Conservation (phyloP, 2,113 vertebrate genomes). For the Sakesphorus luctuosus region DNA sequence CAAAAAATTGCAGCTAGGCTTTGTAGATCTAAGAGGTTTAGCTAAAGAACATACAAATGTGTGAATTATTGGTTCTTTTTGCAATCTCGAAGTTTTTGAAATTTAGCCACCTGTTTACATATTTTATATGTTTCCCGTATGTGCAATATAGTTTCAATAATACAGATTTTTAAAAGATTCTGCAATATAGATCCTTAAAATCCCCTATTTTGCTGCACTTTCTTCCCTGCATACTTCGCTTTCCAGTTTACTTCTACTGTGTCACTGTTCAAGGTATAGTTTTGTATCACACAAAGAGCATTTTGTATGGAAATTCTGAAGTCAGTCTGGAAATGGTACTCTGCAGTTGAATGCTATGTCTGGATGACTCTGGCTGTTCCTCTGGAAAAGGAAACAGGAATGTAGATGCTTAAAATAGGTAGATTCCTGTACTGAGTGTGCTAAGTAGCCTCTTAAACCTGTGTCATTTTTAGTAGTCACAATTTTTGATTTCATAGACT, state of each 20-base stretch:
- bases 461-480: slow-evolving; percentile 1
- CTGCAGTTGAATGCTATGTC: background rate
- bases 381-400: slow-evolving; percentile 8
- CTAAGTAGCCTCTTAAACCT: background rate
- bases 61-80: background rate
- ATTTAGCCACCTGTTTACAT: background rate
- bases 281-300: background rate
- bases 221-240: background rate
- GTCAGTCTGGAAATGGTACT: background rate
- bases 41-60: background rate
- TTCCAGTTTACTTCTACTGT: background rate
- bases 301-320: background rate
- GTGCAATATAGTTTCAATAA: background rate
- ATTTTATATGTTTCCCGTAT: background rate
- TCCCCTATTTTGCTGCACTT: background rate
- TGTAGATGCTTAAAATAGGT: background rate
- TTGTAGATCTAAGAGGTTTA: background rate
- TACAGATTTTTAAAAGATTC: background rate
- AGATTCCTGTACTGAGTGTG: background rate
- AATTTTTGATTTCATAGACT: background rate
- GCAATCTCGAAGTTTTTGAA: background rate
- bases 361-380: background rate
- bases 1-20: background rate
- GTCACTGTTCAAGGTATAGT: background rate
- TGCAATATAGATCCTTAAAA: background rate